phyloP scores from a whole-genome alignment of 1,140 invertebrate genomes.

The Zaprionus vittiger region DNA sequence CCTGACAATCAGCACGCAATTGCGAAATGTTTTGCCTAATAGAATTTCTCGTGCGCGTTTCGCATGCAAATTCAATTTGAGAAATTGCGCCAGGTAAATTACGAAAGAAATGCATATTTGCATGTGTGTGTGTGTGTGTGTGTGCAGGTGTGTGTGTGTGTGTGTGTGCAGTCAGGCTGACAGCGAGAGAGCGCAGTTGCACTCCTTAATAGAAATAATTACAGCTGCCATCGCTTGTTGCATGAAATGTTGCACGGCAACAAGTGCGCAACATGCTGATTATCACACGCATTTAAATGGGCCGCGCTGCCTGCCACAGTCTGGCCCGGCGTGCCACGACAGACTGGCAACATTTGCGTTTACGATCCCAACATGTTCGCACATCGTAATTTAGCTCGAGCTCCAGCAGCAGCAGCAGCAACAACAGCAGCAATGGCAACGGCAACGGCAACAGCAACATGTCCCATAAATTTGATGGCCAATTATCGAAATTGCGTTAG shows the following conservation, averaged over 20 bases:
- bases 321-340: background rate
- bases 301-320: background rate
- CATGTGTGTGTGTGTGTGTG: too few species aligned
- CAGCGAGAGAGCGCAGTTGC: conserved; percentile 45
- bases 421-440: conserved; percentile 1
- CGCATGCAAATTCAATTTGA: conserved; percentile 74
- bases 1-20: conserved; percentile 78
- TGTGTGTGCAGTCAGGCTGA: conserved; percentile 47
- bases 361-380: conserved; percentile 71
- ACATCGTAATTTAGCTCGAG: conserved; percentile 75
- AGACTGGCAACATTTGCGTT: conserved; percentile 33
- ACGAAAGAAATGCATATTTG: conserved; percentile 23
- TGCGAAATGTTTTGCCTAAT: conserved; percentile 79
- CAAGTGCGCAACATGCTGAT: conserved; percentile 54
- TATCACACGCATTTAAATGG: conserved; percentile 58
- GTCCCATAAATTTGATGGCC: conserved; percentile 76
- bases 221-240: conserved; percentile 48
- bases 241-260: conserved; percentile 56
- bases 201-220: conserved; percentile 77
- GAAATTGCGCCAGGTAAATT: conserved; percentile 43
- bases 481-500: conserved; percentile 83
- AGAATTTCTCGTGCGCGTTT: conserved; percentile 73
- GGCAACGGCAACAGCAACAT: conserved; percentile 42
- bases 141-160: background rate
- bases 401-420: conserved; percentile 8